Evolutionary conservation across 2,888 invertebrate species (phyloP).

Genomic region (Silvanus unidentatus): DNA sequence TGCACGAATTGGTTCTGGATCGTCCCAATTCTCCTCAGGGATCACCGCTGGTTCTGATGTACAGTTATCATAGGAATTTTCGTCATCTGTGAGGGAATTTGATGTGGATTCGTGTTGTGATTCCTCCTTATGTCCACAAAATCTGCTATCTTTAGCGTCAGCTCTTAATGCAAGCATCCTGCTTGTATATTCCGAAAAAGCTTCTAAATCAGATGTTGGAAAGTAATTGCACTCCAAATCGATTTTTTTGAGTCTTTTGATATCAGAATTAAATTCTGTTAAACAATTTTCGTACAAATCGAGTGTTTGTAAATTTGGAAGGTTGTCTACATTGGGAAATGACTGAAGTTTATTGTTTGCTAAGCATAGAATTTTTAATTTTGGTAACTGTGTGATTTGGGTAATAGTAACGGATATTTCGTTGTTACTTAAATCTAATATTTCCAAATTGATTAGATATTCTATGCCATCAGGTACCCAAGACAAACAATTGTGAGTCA

Average conservation of each 20-base stretch:
- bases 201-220: constrained; percentile 17
- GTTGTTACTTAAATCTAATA: constrained; percentile 27
- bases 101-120: not conserved
- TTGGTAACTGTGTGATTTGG: constrained; percentile 17
- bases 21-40: constrained; percentile 26
- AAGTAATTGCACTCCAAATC: constrained; percentile 28
- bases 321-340: constrained; percentile 17
- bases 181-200: constrained; percentile 3
- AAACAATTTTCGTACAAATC: constrained; percentile 28
- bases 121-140: too few species aligned
- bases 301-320: constrained; percentile 21
- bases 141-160: too few species aligned
- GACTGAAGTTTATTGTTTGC: constrained; percentile 24
- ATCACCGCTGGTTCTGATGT: constrained; percentile 9
- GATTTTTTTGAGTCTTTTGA: constrained; percentile 9
- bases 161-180: too few species aligned
- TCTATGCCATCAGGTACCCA: constrained; percentile 28
- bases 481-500: constrained; percentile 22
- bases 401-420: constrained; percentile 16
- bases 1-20: constrained; percentile 10
- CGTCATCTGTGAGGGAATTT: not conserved
- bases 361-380: constrained; percentile 8
- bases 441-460: constrained; percentile 25
- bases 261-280: constrained; percentile 8
- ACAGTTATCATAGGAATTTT: not conserved